Base-by-base conservation (phyloP, 2,113 vertebrate species). In the Phaetusa simplex region DNA sequence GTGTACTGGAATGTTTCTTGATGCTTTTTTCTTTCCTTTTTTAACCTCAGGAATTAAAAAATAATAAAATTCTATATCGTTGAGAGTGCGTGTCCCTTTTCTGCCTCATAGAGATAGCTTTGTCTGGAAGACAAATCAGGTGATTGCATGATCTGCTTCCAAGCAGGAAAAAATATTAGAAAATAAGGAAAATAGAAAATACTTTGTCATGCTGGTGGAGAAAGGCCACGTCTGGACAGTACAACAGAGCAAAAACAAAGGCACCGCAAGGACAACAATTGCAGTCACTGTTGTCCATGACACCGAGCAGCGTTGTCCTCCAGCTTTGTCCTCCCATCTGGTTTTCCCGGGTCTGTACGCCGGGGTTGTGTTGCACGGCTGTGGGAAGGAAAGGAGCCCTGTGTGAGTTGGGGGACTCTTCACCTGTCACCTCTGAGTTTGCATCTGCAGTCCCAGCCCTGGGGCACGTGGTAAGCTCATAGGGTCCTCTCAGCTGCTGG, bases 1-100 rank as follows among this genome's bases (percentile, higher is more conserved):
- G 72, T 88, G 59, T 90, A 69, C 58, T 91, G 92, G 90, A 84
- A 90, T 93, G 67, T 96, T 97, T 91, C 81, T 80, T 94, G 83
- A 96, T 93, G 94, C 79, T 97, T 95, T 96, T 90, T 91, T 91
- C 26, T 21, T 12, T 11, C 36, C 23, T 72, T 96, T 96, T 94
- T 95, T 96, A 97, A 94, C 97, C 95, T 98, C 97, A 97, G 97
- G 97, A 97, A 96, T 97, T 96, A 92, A 98, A 98, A 97, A 97
- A 38, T 38, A 97, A 96, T 91, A 90, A 88, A 97, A 94, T 80
- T 95, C 88, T 96, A 3, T 95, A 58, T 95, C 69, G 15, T 23
- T 89, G 43, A 12, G 5, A 77, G 45, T 13, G 7, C 30, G n/a
- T 14, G 8, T 82, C n/a, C 24, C 11, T 89, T 95, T 73, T 87